Conservation (phyloP, 53 echinoderm and acorn worm species). For the Echinometra lucunter region DNA sequence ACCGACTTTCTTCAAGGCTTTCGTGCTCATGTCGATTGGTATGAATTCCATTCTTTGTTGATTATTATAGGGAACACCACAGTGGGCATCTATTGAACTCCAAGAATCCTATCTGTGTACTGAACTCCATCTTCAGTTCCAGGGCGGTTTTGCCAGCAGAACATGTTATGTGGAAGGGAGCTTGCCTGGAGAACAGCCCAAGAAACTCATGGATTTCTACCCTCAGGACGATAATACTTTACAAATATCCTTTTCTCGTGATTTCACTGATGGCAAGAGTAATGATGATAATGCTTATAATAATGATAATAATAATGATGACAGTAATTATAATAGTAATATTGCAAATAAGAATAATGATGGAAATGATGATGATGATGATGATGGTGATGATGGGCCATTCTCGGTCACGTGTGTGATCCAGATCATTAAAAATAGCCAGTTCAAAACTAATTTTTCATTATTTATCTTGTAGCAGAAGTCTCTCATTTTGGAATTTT, state of each 20-base stretch:
- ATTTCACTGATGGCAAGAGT: too few relatives aligned
- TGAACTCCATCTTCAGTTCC: slow-evolving; percentile 82
- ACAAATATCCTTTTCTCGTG: slow-evolving; percentile 86
- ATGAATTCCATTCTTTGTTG: neutral
- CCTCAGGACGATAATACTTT: slow-evolving; percentile 86
- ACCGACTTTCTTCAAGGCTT: too few relatives aligned
- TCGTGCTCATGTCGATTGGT: neutral
- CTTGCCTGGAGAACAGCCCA: slow-evolving; percentile 41
- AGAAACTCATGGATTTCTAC: slow-evolving; percentile 76
- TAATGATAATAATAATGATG: too few relatives aligned
- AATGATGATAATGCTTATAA: too few relatives aligned
- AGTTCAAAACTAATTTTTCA: too few relatives aligned
- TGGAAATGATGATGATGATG: neutral
- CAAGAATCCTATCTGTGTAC: slow-evolving; percentile 5
- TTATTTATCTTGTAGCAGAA: too few relatives aligned
- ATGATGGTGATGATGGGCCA: too few relatives aligned
- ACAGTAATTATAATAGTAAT: too few relatives aligned
- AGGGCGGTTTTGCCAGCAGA: slow-evolving; percentile 90
- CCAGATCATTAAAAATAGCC: neutral
- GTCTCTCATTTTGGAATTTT: too few relatives aligned
- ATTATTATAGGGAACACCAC: slow-evolving; percentile 67
- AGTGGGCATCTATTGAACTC: slow-evolving; percentile 79
- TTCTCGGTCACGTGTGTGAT: too few relatives aligned
- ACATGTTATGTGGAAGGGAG: slow-evolving; percentile 75
- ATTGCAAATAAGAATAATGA: too few relatives aligned